phyloP scores from a whole-genome alignment of 2,797 vertebrate species.

The Odontamblyopus rebecca region DNA sequence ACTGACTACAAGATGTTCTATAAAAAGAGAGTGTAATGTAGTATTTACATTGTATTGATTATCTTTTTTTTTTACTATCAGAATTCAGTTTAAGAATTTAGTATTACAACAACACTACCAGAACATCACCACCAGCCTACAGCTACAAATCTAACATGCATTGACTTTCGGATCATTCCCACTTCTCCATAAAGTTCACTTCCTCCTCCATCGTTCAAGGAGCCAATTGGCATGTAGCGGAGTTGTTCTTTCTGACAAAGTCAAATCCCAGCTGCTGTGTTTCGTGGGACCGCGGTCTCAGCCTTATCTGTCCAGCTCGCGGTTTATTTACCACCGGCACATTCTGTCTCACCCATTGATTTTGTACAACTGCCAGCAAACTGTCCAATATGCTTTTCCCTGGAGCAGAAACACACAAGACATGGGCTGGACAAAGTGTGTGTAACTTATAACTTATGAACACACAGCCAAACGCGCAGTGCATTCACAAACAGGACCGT shows the following conservation, averaged over 20 bases:
- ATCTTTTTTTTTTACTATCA: not conserved
- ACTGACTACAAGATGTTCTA: too few relatives aligned
- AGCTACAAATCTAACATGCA: not conserved
- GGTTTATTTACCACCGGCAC: constrained; percentile 65
- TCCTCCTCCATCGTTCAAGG: constrained; percentile 15
- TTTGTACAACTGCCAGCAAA: constrained; percentile 70
- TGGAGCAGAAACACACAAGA: constrained; percentile 27
- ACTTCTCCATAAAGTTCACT: not conserved
- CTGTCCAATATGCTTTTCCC: constrained; percentile 43
- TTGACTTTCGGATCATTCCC: not conserved
- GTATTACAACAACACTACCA: too few relatives aligned
- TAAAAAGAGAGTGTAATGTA: not conserved
- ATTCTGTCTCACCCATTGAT: constrained; percentile 75
- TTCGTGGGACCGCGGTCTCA: constrained; percentile 40
- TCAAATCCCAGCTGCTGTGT: constrained; percentile 41
- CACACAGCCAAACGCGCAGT: not conserved
- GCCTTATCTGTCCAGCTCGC: constrained; percentile 50
- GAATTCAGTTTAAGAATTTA: not conserved
- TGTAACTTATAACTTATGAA: constrained; percentile 2
- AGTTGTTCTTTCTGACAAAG: constrained; percentile 52
- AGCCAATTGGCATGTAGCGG: constrained; percentile 34
- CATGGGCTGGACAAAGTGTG: not conserved
- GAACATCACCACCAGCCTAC: not conserved
- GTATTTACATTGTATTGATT: not conserved
- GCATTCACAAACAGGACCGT: constrained; percentile 18